Conservation (phyloP, 2,113 vertebrate species). For the Platichthys flesus region DNA sequence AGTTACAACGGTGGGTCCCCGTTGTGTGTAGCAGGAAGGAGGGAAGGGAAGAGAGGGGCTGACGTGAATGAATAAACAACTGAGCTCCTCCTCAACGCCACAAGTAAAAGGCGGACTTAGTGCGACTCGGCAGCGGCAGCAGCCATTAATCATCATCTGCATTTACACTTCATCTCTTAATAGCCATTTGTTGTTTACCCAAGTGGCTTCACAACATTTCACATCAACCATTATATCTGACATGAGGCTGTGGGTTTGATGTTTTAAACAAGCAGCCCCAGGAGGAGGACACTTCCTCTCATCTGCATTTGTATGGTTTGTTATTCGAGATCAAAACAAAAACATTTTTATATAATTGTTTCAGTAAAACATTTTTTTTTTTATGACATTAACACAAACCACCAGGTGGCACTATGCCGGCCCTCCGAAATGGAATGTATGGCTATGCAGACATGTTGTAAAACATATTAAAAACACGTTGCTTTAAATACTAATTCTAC, state of each 20-base stretch:
- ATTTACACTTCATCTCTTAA: neutral
- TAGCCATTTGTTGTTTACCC: neutral
- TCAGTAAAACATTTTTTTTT: neutral
- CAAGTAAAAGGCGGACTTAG: conserved; percentile 55
- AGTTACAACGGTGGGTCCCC: conserved; percentile 75
- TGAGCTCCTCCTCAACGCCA: conserved; percentile 75
- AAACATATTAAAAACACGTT: too few relatives aligned
- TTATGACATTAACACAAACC: neutral
- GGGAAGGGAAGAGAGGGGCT: conserved; percentile 76
- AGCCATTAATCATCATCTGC: neutral
- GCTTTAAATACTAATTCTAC: too few relatives aligned
- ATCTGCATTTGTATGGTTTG: neutral
- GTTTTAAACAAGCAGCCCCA: too few relatives aligned
- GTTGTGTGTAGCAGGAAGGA: conserved; percentile 81
- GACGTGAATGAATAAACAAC: conserved; percentile 85
- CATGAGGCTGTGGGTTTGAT: too few relatives aligned
- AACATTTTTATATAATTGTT: neutral
- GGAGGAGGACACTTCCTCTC: neutral
- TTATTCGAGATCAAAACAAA: neutral
- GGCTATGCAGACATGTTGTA: neutral
- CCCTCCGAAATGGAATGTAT: neutral
- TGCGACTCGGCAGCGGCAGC: neutral
- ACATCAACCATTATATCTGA: neutral
- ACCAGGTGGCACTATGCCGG: conserved; percentile 51
- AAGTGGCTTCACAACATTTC: too few relatives aligned